Conservation (phyloP, 2,888 invertebrate species). For the Cantharis rustica region DNA sequence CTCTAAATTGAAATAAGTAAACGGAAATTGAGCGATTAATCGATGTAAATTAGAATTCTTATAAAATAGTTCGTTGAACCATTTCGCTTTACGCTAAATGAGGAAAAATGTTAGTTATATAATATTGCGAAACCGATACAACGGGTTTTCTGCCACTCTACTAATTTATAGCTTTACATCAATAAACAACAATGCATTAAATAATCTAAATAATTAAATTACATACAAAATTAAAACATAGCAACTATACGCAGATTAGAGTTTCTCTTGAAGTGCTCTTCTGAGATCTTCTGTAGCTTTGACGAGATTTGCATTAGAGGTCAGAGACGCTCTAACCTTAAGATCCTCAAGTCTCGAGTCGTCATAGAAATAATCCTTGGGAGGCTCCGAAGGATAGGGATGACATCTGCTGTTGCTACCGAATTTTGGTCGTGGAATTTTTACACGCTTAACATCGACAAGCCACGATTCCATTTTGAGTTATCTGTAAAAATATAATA, state of each 20-base stretch:
- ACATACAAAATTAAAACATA: background rate
- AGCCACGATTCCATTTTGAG: slow-evolving; percentile 80
- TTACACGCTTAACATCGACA: slow-evolving; percentile 79
- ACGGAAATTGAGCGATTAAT: slow-evolving; percentile 2
- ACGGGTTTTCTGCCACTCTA: background rate
- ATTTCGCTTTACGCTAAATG: background rate
- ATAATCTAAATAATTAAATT: background rate
- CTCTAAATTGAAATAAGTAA: slow-evolving; percentile 1
- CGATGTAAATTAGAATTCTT: slow-evolving; percentile 2
- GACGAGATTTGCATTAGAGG: slow-evolving; percentile 57
- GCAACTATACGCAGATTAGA: slow-evolving; percentile 58
- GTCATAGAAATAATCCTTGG: slow-evolving; percentile 75
- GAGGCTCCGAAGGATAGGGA: slow-evolving; percentile 71
- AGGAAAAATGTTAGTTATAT: background rate
- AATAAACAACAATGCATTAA: background rate
- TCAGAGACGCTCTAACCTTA: slow-evolving; percentile 55
- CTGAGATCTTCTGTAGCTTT: slow-evolving; percentile 79
- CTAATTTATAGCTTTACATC: background rate
- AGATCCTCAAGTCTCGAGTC: slow-evolving; percentile 61
- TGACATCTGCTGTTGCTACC: slow-evolving; percentile 60
- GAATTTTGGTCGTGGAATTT: slow-evolving; percentile 85
- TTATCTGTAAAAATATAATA: background rate
- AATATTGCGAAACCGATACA: background rate
- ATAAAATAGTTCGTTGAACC: background rate
- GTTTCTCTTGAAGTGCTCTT: slow-evolving; percentile 75